These are phyloP conservation scores for Musca domestica DNA, from an alignment of 1,140 invertebrate species.

Conservation along the genomic window DNA sequence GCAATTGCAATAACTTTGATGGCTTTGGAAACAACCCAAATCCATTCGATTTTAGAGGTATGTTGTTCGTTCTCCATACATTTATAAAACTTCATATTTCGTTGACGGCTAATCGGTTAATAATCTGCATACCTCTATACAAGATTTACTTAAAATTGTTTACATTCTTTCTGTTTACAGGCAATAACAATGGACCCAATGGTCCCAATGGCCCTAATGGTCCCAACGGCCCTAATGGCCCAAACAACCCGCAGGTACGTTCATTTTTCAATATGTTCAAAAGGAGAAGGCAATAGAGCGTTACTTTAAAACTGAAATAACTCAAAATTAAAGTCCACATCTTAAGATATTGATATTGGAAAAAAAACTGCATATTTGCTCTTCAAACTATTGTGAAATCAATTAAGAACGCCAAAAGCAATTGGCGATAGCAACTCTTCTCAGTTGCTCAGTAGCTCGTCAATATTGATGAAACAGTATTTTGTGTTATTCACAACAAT, in stretches of 20 bases:
- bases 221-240: conserved; percentile 18
- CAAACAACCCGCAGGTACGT: conserved; percentile 30
- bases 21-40: conserved; percentile 39
- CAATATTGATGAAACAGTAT: no score
- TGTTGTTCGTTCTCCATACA: background rate
- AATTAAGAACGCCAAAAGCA: no score
- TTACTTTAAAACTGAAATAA: no score
- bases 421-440: no score
- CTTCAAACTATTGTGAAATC: no score
- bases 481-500: no score
- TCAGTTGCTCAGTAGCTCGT: no score
- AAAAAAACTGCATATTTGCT: no score
- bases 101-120: background rate
- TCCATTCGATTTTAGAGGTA: conserved; percentile 50
- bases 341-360: no score
- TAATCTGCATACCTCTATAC: background rate
- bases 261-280: conserved; percentile 32
- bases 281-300: background rate
- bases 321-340: no score
- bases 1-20: conserved; percentile 44
- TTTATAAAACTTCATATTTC: conserved; percentile 15
- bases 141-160: background rate
- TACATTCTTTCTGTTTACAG: background rate
- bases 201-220: background rate
- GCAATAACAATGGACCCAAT: conserved; percentile 4